Evolutionary conservation across 2,888 invertebrate genomes (phyloP).

Genomic region (Leptopilina syphax): DNA sequence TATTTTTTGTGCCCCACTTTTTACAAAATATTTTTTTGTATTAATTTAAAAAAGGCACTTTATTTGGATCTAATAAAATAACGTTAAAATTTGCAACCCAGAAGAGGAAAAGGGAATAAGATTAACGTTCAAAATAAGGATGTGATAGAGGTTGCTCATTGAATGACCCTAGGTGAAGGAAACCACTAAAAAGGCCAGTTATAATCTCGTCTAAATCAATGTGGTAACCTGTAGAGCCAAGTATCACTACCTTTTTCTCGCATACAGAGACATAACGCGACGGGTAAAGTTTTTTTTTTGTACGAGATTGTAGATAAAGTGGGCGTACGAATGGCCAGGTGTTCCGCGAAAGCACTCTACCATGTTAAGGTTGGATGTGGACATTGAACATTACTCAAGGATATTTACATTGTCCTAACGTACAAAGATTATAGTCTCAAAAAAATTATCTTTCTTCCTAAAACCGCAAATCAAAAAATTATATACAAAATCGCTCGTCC

Average conservation of each 20-base stretch:
- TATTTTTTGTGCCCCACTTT: no score
- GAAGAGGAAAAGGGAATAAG: background rate
- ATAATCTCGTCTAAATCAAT: conserved; percentile 7
- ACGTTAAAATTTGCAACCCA: background rate
- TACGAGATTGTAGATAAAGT: conserved; percentile 30
- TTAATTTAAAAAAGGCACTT: no score
- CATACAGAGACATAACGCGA: conserved; percentile 1
- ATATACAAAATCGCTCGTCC: no score
- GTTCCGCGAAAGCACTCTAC: conserved; percentile 24
- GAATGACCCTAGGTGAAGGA: conserved; percentile 14
- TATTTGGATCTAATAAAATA: no score
- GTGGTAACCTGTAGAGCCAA: conserved; percentile 1
- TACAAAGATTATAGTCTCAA: conserved; percentile 7
- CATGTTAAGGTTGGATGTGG: conserved; percentile 17
- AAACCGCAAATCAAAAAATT: no score
- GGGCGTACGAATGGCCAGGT: conserved; percentile 35
- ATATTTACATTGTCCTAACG: conserved; percentile 20
- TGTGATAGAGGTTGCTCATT: background rate
- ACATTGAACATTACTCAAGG: conserved; percentile 28
- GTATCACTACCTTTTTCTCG: conserved; percentile 20
- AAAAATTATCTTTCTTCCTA: background rate
- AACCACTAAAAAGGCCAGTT: conserved; percentile 28
- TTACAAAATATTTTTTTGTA: no score
- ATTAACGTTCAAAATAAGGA: background rate
- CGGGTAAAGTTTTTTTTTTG: conserved; percentile 9